phyloP scores from a whole-genome alignment of 2,888 invertebrate species.

The Margaritifera margaritifera region DNA sequence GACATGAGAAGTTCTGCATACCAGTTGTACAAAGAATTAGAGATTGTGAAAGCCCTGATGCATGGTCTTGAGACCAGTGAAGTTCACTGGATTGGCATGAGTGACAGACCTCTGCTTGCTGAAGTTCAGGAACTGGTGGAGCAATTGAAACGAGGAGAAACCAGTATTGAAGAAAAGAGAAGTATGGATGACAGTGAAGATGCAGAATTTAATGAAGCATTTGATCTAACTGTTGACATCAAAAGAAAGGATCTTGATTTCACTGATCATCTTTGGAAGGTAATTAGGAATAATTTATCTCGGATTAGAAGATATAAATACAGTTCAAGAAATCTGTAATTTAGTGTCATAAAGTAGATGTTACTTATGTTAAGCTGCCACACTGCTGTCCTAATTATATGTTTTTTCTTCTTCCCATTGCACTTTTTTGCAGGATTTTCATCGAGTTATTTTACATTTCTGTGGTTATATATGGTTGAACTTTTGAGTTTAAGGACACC shows the following conservation, averaged over 20 bases:
- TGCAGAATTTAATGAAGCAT: constrained; percentile 21
- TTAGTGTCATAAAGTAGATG: no score
- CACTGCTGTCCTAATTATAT: no score
- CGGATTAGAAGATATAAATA: no score
- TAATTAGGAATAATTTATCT: constrained; percentile 8
- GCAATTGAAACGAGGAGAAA: constrained; percentile 47
- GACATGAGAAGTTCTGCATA: constrained; percentile 42
- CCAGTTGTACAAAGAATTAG: constrained; percentile 44
- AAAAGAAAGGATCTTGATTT: constrained; percentile 56
- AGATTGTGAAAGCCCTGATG: constrained; percentile 37
- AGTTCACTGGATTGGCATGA: constrained; percentile 49
- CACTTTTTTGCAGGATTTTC: no score
- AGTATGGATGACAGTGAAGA: constrained; percentile 28
- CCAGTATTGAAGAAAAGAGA: constrained; percentile 24
- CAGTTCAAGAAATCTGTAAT: no score
- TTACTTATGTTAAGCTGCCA: no score
- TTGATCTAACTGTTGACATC: constrained; percentile 31
- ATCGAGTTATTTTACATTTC: no score
- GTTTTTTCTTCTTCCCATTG: no score
- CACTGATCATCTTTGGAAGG: constrained; percentile 60
- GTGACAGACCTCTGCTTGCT: constrained; percentile 38
- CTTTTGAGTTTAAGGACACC: no score
- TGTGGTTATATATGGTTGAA: no score
- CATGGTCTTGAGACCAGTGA: constrained; percentile 47
- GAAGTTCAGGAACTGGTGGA: constrained; percentile 42